Percentiles rank a stretch among this genome's conserved stretches.
These are phyloP conservation scores for Drosophila burlai DNA, from an alignment of 1,140 invertebrate species.

Conservation along the genomic window DNA sequence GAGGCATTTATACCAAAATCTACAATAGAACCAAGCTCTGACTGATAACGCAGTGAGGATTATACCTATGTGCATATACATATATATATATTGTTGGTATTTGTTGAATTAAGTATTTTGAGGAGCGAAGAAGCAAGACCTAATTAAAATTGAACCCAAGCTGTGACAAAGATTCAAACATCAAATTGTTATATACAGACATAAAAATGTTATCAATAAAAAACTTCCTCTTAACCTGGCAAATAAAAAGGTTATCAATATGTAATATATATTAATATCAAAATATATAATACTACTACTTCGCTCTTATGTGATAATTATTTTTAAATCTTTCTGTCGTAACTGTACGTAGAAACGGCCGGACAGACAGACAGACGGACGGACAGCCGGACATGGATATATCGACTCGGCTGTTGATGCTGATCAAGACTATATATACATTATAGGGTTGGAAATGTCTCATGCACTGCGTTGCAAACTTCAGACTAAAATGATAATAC, in stretches of 20 bases:
- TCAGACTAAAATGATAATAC: too few relatives aligned
- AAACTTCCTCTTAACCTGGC: neutral
- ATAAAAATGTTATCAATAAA: neutral
- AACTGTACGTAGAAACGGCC: too few relatives aligned
- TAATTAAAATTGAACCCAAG: neutral
- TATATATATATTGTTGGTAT: neutral
- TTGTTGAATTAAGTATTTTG: neutral
- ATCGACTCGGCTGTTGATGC: too few relatives aligned
- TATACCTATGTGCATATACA: neutral
- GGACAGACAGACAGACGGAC: too few relatives aligned
- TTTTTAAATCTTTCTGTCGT: too few relatives aligned
- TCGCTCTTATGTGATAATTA: too few relatives aligned
- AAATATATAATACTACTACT: too few relatives aligned
- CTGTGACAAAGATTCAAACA: neutral
- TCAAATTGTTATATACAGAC: neutral
- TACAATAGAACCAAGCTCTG: neutral
- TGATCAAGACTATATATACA: too few relatives aligned
- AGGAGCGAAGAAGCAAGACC: too few relatives aligned
- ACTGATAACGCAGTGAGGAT: neutral
- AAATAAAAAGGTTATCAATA: constrained; percentile 1
- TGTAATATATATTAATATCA: neutral
- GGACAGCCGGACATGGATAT: too few relatives aligned
- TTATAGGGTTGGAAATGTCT: too few relatives aligned
- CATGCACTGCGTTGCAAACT: too few relatives aligned
- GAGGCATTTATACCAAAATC: neutral